Base-by-base conservation (phyloP, 2,797 vertebrate genomes). In the Sebastiscus albofasciatus region DNA sequence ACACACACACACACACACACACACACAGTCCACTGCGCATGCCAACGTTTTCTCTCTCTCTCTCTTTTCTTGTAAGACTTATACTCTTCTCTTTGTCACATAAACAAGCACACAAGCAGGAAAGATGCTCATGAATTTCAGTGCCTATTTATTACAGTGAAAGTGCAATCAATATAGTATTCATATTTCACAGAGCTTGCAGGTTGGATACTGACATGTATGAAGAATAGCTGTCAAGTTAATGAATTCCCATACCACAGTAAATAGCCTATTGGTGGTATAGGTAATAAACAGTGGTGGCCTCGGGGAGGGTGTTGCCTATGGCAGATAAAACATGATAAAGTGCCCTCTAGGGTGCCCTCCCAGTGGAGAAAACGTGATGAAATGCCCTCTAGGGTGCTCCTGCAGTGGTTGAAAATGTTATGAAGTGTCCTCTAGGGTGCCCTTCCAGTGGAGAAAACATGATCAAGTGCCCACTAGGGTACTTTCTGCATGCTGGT, bases 11-110 rank as follows among this genome's bases (percentile, higher is more conserved):
- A 52, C 36, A 72, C 34, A 70, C 56, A 67, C 73, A 67, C 33
- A 58, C 27, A 52, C 74, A 60, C 14, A 66, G 65, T 36, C 36
- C 70, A 82, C 56, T 77, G 68, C 4, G 27, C 79, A 87, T 83
- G 78, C 64, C 36, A 58, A 55, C 1, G 36, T 27, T 56, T 55
- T 61, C 33, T 34, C 20, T 72, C 33, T 34, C 20, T 72, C 67
- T 61, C 26, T 58, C 33, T 58, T 69, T 58, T 80, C 22, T 73
- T 80, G 24, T 27, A 10, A 64, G 34, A n/a, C 26, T 42, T 52
- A 34, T 6, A 34, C 31, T 61, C 54, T 64, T 67, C 66, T 70
- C 71, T 58, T 79, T 80, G 58, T 75, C 66, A 77, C 29, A 54
- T 60, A 78, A 54, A 69, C 27, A 76, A 75, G 55, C 69, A 75